phyloP scores from a whole-genome alignment of 2,797 vertebrate genomes.

The Spea hammondii region DNA sequence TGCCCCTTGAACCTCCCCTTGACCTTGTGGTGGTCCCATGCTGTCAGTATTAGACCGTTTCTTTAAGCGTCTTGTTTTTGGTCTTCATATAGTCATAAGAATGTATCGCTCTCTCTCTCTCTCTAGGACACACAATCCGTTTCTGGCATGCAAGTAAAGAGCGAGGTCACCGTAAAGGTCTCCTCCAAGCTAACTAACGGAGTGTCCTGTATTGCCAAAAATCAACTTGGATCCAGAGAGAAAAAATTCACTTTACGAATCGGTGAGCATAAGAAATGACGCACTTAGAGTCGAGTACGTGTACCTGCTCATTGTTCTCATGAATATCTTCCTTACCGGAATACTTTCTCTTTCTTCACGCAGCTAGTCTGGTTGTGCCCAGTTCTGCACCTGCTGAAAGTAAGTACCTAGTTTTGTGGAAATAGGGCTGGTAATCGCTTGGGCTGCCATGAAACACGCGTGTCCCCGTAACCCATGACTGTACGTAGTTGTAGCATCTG shows the following conservation, averaged over 20 bases:
- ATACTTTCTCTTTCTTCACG: constrained; percentile 5
- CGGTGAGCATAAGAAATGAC: constrained; percentile 41
- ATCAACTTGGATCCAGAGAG: constrained; percentile 62
- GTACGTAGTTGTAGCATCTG: too few species aligned
- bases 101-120: constrained; percentile 3
- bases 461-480: too few species aligned
- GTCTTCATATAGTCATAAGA: not conserved
- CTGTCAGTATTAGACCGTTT: too few species aligned
- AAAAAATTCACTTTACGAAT: constrained; percentile 59
- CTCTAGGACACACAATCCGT: not conserved
- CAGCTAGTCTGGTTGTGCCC: constrained; percentile 8
- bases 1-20: too few species aligned
- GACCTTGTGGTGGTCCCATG: too few species aligned
- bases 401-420: not conserved
- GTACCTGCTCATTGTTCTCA: too few species aligned
- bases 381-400: constrained; percentile 31
- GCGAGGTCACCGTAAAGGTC: not conserved
- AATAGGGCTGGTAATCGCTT: too few species aligned
- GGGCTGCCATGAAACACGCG: too few species aligned
- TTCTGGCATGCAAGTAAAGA: not conserved
- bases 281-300: too few species aligned
- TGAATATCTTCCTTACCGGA: not conserved
- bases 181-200: constrained; percentile 11
- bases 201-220: constrained; percentile 70
- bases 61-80: too few species aligned